phyloP scores from a whole-genome alignment of 1,140 invertebrate species.

The Choristoneura fumiferana region DNA sequence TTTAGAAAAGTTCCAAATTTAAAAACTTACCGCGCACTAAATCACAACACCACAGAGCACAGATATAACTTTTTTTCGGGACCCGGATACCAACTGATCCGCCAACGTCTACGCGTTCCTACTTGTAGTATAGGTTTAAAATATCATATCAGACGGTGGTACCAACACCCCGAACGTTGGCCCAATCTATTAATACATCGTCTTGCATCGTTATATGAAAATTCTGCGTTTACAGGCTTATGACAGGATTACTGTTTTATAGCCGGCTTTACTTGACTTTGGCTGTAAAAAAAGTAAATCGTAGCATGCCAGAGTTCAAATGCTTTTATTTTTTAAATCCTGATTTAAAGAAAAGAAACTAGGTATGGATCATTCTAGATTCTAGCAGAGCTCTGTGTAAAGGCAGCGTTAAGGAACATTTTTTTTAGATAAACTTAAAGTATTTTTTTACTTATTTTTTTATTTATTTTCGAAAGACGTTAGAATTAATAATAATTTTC shows the following conservation, averaged over 20 bases:
- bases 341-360: too few relatives aligned
- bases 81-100: slow-evolving; percentile 1
- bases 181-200: slow-evolving; percentile 40
- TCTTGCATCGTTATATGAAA: slow-evolving; percentile 31
- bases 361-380: too few relatives aligned
- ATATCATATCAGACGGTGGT: slow-evolving; percentile 39
- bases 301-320: too few relatives aligned
- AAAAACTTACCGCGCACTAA: slow-evolving; percentile 13
- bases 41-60: slow-evolving; percentile 13
- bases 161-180: slow-evolving; percentile 31
- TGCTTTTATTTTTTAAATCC: too few relatives aligned
- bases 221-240: slow-evolving; percentile 36
- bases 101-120: slow-evolving; percentile 38
- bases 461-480: too few relatives aligned
- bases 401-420: too few relatives aligned
- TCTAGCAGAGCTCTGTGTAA: too few relatives aligned
- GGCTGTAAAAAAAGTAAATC: not conserved
- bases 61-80: not conserved
- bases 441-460: too few relatives aligned
- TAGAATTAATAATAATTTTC: too few relatives aligned
- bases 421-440: too few relatives aligned
- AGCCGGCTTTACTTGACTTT: not conserved
- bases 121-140: slow-evolving; percentile 46
- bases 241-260: slow-evolving; percentile 14
- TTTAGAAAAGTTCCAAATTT: not conserved